Conservation (phyloP, 2,888 invertebrate genomes). For the Glaucopsyche alexis region DNA sequence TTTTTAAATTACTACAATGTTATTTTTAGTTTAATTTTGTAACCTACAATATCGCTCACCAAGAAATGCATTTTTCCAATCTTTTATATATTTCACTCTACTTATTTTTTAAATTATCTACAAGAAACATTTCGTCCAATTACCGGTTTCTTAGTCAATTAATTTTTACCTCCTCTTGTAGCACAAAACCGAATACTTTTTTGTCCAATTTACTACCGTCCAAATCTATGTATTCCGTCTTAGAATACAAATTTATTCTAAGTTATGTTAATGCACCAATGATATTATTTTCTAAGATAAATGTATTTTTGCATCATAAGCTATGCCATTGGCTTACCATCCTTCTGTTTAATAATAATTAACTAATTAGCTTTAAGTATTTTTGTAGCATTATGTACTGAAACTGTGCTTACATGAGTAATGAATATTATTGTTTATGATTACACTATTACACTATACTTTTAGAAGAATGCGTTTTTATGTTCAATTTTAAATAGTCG, state of each 20-base stretch:
- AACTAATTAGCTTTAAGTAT: slow-evolving; percentile 9
- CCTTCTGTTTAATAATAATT: background rate
- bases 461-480: background rate
- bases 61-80: background rate
- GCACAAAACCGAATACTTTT: slow-evolving; percentile 21
- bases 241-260: slow-evolving; percentile 15
- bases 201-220: slow-evolving; percentile 27
- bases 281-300: slow-evolving; percentile 7
- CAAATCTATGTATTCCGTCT: slow-evolving; percentile 26
- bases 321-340: slow-evolving; percentile 3
- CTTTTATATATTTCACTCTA: background rate
- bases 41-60: slow-evolving; percentile 1
- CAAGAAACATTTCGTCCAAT: slow-evolving; percentile 18
- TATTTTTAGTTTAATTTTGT: background rate
- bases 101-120: background rate
- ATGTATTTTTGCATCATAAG: slow-evolving; percentile 5
- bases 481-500: too few species aligned
- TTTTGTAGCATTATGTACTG: background rate
- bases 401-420: background rate
- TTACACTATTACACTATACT: background rate
- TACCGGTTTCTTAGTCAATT: slow-evolving; percentile 18
- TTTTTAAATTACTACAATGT: background rate
- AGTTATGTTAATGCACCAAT: slow-evolving; percentile 12
- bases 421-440: slow-evolving; percentile 9
- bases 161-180: slow-evolving; percentile 15